Conservation (phyloP, 2,888 invertebrate genomes). For the Lepidocyrtinus sp. region DNA sequence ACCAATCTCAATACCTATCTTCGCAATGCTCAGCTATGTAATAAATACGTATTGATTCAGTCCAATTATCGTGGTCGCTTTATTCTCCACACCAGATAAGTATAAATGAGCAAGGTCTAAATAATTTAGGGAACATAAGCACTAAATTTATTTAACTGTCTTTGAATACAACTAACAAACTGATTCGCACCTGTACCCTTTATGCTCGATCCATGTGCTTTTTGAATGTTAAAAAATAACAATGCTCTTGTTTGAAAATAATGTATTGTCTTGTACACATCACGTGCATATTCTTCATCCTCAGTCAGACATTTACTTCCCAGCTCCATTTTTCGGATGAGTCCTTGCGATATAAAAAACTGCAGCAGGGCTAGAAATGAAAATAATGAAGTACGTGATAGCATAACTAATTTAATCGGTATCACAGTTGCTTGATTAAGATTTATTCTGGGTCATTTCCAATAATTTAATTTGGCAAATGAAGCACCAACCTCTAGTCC, state of each 20-base stretch:
- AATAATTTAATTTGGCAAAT: neutral
- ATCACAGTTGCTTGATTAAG: neutral
- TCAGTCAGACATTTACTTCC: conserved; percentile 3
- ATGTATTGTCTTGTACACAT: conserved; percentile 43
- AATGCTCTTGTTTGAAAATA: conserved; percentile 47
- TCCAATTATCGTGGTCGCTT: too few species aligned
- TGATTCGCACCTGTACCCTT: conserved; percentile 3
- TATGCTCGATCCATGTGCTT: too few species aligned
- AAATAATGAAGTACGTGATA: neutral
- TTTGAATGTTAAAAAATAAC: conserved; percentile 42
- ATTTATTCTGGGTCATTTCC: neutral
- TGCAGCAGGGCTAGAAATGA: conserved; percentile 49
- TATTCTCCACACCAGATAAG: too few species aligned
- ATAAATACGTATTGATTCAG: too few species aligned
- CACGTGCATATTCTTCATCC: neutral
- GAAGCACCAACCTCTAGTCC: conserved; percentile 46
- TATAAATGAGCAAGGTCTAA: too few species aligned
- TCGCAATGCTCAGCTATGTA: too few species aligned
- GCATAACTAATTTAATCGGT: neutral
- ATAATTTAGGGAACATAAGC: conserved; percentile 11
- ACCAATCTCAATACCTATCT: too few species aligned
- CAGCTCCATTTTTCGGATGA: conserved; percentile 23
- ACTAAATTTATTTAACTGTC: conserved; percentile 27
- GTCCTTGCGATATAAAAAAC: conserved; percentile 57
- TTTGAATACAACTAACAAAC: conserved; percentile 24